A percentile compares a stretch with the other conserved stretches of the same genome.
These are phyloP conservation scores for Dilophus febrilis DNA, from an alignment of 2,888 invertebrate species.

Conservation along the genomic window DNA sequence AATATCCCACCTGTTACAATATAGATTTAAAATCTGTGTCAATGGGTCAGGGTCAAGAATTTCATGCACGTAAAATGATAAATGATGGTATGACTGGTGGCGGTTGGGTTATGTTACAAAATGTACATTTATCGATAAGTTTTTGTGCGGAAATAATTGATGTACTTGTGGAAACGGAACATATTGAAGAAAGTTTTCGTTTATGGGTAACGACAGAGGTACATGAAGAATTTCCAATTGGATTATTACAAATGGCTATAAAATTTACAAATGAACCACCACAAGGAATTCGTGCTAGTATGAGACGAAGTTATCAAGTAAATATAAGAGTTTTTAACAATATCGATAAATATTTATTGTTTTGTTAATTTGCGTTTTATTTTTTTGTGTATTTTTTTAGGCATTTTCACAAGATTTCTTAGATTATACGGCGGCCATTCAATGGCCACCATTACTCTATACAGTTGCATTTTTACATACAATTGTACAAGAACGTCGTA, in stretches of 20 bases:
- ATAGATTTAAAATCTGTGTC: constrained; percentile 58
- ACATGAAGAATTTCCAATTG: constrained; percentile 86
- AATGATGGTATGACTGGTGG: constrained; percentile 62
- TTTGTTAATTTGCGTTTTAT: too few relatives aligned
- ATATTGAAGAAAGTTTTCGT: constrained; percentile 65
- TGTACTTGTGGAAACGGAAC: constrained; percentile 68
- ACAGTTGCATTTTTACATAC: constrained; percentile 91
- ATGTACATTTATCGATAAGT: constrained; percentile 86
- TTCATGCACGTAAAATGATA: constrained; percentile 67
- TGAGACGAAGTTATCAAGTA: constrained; percentile 81
- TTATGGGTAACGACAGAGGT: constrained; percentile 93
- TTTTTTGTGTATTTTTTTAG: background rate
- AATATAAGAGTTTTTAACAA: constrained; percentile 1
- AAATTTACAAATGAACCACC: constrained; percentile 97
- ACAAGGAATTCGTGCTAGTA: constrained; percentile 82
- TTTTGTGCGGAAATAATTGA: constrained; percentile 89
- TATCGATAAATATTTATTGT: too few relatives aligned
- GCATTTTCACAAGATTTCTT: constrained; percentile 72
- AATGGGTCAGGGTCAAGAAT: constrained; percentile 95
- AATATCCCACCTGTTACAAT: constrained; percentile 28
- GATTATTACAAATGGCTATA: constrained; percentile 72
- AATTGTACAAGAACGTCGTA: constrained; percentile 84
- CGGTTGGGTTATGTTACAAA: constrained; percentile 89
- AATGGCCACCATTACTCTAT: constrained; percentile 88
- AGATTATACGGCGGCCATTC: constrained; percentile 77